Conservation (phyloP, 2,888 invertebrate species). For the Caenorhabditis macrosperma region DNA sequence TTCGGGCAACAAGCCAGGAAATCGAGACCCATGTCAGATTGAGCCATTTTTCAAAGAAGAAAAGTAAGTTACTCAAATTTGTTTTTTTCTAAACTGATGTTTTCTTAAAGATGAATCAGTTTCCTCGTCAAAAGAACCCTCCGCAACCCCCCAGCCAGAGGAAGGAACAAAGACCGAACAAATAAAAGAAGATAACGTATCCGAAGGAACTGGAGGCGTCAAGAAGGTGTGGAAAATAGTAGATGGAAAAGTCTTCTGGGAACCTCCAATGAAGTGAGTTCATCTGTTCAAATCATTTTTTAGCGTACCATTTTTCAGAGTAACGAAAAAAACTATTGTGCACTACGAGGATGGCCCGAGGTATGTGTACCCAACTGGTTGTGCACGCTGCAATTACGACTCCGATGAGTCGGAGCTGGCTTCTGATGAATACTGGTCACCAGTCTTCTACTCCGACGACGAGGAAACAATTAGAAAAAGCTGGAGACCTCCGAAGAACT, state of each 20-base stretch:
- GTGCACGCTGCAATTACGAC: too few species aligned
- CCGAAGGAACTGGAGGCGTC: too few species aligned
- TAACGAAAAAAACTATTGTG: constrained; percentile 1
- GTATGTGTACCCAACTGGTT: constrained; percentile 10
- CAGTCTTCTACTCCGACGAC: neutral
- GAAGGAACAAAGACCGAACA: too few species aligned
- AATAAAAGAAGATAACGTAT: too few species aligned
- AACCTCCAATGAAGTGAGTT: neutral
- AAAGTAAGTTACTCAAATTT: neutral
- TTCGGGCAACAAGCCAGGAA: constrained; percentile 7
- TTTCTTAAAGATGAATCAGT: neutral
- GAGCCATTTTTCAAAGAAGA: neutral
- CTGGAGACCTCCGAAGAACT: neutral
- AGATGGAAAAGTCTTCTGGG: neutral
- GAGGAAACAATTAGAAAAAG: neutral
- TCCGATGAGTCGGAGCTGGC: constrained; percentile 9
- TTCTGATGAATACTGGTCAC: constrained; percentile 8
- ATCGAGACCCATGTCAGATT: constrained; percentile 16
- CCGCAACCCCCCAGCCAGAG: neutral
- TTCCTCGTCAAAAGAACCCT: neutral
- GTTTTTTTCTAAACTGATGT: neutral
- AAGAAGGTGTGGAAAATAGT: constrained; percentile 13
- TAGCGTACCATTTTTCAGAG: constrained; percentile 13
- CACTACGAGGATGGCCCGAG: constrained; percentile 16
- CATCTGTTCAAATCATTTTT: too few species aligned